Percentiles rank a stretch among this genome's conserved stretches.
Evolutionary conservation across 2,888 invertebrate genomes (phyloP).

Genomic region (Mesochorus sp.): DNA sequence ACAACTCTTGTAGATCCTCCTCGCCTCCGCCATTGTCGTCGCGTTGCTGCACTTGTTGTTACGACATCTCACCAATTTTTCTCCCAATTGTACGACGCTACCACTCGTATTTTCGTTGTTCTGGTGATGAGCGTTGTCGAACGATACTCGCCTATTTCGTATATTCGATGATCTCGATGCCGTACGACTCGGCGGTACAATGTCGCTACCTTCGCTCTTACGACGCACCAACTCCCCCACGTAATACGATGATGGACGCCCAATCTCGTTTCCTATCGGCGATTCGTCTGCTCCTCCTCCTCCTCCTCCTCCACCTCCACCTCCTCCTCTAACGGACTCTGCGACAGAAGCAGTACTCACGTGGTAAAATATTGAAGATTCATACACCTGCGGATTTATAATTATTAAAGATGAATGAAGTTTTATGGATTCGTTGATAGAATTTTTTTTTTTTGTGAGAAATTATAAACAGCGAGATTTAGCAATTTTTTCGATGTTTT

Average conservation of each 20-base stretch:
- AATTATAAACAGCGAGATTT: neutral
- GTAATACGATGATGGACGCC: conserved; percentile 69
- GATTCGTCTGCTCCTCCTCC: too few relatives aligned
- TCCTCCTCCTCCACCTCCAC: too few relatives aligned
- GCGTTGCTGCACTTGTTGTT: conserved; percentile 91
- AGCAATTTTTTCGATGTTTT: neutral
- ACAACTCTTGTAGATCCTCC: conserved; percentile 93
- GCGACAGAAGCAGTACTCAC: conserved; percentile 64
- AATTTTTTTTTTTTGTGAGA: too few relatives aligned
- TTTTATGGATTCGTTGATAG: too few relatives aligned
- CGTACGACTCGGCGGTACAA: conserved; percentile 72
- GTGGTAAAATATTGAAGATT: conserved; percentile 56
- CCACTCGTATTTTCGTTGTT: conserved; percentile 29
- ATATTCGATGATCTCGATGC: conserved; percentile 59
- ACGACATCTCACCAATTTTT: conserved; percentile 87
- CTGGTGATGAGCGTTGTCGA: conserved; percentile 82
- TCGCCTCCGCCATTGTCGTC: conserved; percentile 89
- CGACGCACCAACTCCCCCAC: conserved; percentile 82
- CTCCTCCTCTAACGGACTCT: conserved; percentile 80
- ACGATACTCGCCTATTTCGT: conserved; percentile 83
- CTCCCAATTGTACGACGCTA: conserved; percentile 78
- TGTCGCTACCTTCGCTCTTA: conserved; percentile 86
- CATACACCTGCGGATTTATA: conserved; percentile 50
- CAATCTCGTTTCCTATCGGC: conserved; percentile 63
- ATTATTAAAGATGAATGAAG: conserved; percentile 12